These are phyloP conservation scores for Spea hammondii DNA, from an alignment of 2,797 vertebrate species.

Conservation along the genomic window DNA sequence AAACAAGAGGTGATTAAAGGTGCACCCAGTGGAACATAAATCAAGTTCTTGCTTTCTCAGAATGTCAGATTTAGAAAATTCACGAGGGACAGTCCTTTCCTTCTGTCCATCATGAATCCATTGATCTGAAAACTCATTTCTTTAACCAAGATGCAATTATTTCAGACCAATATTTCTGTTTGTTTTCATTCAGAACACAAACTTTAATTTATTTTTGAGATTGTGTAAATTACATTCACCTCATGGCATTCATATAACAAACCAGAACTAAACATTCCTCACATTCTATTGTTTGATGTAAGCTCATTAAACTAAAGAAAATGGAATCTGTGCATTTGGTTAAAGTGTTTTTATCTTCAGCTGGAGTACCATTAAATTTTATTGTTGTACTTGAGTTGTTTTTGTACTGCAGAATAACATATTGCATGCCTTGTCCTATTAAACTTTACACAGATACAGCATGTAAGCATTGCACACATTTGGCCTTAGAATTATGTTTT, in stretches of 20 bases:
- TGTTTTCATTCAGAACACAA: too few species aligned
- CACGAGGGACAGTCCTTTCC: too few species aligned
- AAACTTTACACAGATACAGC: slow-evolving; percentile 36
- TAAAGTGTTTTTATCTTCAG: background rate
- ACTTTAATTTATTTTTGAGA: too few species aligned
- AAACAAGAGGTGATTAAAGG: too few species aligned
- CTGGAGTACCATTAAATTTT: slow-evolving; percentile 1
- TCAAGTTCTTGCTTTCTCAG: too few species aligned
- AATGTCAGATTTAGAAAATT: too few species aligned
- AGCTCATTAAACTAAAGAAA: background rate
- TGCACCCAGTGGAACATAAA: too few species aligned
- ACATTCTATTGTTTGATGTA: background rate
- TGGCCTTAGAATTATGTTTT: slow-evolving; percentile 18
- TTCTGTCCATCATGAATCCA: too few species aligned
- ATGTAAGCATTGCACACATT: slow-evolving; percentile 30
- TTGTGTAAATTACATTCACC: too few species aligned
- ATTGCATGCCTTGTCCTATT: slow-evolving; percentile 33
- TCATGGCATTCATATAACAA: background rate
- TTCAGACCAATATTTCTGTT: too few species aligned
- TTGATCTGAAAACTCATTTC: too few species aligned
- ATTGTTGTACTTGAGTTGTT: slow-evolving; percentile 13
- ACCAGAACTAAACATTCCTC: background rate
- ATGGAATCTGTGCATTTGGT: background rate
- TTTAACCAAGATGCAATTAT: too few species aligned
- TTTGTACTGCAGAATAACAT: slow-evolving; percentile 26